Conservation (phyloP, 2,113 vertebrate species). For the Ia io region DNA sequence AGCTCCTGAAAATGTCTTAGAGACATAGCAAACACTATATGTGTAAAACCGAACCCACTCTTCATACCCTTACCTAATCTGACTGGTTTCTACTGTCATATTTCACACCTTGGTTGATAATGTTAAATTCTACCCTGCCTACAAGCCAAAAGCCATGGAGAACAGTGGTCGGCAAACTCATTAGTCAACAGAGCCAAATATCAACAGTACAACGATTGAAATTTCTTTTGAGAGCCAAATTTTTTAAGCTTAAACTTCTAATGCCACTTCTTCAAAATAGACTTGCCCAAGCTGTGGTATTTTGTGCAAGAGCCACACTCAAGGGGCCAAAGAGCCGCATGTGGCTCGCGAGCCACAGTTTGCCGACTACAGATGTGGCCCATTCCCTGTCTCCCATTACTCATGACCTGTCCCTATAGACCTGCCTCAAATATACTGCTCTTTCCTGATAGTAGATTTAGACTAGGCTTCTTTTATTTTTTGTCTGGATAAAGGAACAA, state of each 20-base stretch:
- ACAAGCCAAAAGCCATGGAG: background rate
- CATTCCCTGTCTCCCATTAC: fast-evolving
- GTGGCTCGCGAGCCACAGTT: too few species aligned
- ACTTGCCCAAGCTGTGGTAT: too few species aligned
- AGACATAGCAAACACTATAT: background rate
- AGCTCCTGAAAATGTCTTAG: background rate
- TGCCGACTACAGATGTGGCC: fast-evolving
- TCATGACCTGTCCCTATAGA: background rate
- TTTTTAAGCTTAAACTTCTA: too few species aligned
- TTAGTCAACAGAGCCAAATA: too few species aligned
- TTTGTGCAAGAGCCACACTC: too few species aligned
- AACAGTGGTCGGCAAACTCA: too few species aligned
- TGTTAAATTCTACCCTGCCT: background rate
- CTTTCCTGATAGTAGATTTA: background rate
- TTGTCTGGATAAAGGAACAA: background rate
- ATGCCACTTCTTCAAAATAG: too few species aligned
- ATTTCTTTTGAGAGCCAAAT: too few species aligned
- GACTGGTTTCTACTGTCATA: background rate
- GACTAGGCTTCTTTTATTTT: background rate
- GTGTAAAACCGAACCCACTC: background rate
- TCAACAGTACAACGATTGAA: too few species aligned
- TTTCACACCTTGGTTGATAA: background rate
- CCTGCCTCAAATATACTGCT: background rate
- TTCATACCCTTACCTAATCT: background rate
- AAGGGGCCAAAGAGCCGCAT: too few species aligned